Conservation (phyloP, 2,888 invertebrate species). For the Tachystola acroxantha region DNA sequence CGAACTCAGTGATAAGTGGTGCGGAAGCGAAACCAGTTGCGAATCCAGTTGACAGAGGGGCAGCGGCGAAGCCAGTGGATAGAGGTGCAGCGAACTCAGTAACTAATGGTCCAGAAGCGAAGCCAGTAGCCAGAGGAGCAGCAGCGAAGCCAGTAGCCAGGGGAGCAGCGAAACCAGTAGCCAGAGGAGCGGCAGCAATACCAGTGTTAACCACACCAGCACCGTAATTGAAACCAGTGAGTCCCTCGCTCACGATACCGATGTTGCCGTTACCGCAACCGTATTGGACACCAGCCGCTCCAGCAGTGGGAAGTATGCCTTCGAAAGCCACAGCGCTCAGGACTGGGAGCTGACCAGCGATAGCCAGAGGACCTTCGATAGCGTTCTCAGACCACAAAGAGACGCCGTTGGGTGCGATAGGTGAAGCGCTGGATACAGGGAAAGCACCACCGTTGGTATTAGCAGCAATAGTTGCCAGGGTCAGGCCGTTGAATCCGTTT, state of each 20-base stretch:
- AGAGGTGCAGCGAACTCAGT: too few relatives aligned
- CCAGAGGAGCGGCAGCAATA: conserved; percentile 7
- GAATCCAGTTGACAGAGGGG: too few relatives aligned
- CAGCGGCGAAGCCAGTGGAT: too few relatives aligned
- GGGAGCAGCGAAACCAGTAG: not conserved
- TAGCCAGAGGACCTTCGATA: conserved; percentile 26
- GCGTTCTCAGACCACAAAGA: conserved; percentile 30
- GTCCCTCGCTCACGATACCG: conserved; percentile 8
- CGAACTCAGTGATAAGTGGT: not conserved
- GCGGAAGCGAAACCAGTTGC: not conserved
- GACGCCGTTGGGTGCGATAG: conserved; percentile 24
- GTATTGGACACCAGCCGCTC: conserved; percentile 26
- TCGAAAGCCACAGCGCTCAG: conserved; percentile 25
- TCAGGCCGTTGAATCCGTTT: conserved; percentile 5
- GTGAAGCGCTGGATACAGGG: conserved; percentile 21
- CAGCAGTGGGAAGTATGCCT: conserved; percentile 23
- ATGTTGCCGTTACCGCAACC: conserved; percentile 24
- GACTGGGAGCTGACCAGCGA: conserved; percentile 28
- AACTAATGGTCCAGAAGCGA: not conserved
- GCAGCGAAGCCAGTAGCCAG: not conserved
- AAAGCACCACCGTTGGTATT: conserved; percentile 19
- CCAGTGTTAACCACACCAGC: conserved; percentile 12
- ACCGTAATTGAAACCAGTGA: conserved; percentile 9
- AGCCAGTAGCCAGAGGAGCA: not conserved
- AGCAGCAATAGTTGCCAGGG: conserved; percentile 9